These are phyloP conservation scores for Mastomys natalensis DNA, from an alignment of 2,113 vertebrate genomes.

Conservation along the genomic window DNA sequence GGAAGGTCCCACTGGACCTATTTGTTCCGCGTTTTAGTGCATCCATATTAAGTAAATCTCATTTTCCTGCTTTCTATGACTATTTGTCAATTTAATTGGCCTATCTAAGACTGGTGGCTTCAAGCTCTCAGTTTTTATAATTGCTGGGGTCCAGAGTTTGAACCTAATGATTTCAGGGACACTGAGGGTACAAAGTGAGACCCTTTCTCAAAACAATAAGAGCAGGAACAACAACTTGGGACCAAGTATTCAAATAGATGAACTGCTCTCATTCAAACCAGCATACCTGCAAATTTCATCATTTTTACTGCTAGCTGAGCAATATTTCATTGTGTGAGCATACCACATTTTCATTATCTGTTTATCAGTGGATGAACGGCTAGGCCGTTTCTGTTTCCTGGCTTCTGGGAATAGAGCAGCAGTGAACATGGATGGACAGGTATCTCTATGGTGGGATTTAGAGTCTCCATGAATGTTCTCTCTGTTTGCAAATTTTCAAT, in stretches of 20 bases:
- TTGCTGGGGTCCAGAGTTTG: neutral
- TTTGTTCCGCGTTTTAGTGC: neutral
- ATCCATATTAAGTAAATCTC: neutral
- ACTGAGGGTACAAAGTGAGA: neutral
- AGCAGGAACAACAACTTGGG: neutral
- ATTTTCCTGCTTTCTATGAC: neutral
- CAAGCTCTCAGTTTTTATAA: neutral
- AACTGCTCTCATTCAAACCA: neutral
- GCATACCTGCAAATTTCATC: neutral
- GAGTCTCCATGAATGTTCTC: neutral
- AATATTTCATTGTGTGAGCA: neutral
- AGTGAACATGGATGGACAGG: neutral
- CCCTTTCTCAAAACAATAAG: neutral
- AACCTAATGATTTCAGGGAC: neutral
- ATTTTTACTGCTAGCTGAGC: neutral
- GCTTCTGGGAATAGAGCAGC: neutral
- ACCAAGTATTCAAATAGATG: neutral
- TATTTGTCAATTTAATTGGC: neutral
- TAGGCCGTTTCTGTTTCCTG: neutral
- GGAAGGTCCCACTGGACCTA: neutral
- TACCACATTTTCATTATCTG: neutral
- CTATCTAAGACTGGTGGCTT: neutral
- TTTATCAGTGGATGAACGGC: neutral
- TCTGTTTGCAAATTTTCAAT: neutral
- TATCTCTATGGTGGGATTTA: neutral